phyloP scores from a whole-genome alignment of 2,797 vertebrate genomes.

The Premnoplex brunnescens region DNA sequence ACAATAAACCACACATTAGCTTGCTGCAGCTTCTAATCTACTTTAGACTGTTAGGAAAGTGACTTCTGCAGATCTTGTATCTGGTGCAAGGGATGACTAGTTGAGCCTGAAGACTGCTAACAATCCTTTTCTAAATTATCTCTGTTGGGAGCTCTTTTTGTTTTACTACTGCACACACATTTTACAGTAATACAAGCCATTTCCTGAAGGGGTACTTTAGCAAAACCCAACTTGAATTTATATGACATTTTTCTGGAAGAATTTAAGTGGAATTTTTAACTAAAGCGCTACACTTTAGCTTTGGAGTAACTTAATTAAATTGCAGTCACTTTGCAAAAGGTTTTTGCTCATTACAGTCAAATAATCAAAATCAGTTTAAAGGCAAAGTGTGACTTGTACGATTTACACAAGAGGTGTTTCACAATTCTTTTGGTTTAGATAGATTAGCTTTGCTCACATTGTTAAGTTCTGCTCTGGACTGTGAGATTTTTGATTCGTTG shows the following conservation, averaged over 20 bases:
- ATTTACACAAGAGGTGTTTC: not conserved
- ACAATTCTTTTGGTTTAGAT: not conserved
- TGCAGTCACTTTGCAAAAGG: not conserved
- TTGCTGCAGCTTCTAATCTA: not conserved
- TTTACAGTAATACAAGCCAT: not conserved
- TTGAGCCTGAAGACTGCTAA: not conserved
- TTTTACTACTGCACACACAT: not conserved
- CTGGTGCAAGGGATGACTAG: not conserved
- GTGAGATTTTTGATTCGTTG: not conserved
- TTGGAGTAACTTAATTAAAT: not conserved
- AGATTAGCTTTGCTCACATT: not conserved
- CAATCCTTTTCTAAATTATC: not conserved
- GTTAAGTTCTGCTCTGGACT: not conserved
- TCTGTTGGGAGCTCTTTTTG: not conserved
- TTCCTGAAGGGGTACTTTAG: not conserved
- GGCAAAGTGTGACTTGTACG: not conserved
- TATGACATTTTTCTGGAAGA: not conserved
- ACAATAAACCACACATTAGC: not conserved
- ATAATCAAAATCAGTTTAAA: not conserved
- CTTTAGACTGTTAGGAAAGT: not conserved
- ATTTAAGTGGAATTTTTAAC: not conserved
- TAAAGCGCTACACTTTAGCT: not conserved
- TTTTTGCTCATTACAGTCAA: not conserved
- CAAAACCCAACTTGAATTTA: constrained; percentile 4
- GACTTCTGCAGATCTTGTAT: not conserved